Conservation (phyloP, 1,140 invertebrate species). For the Drosophila subobscura region DNA sequence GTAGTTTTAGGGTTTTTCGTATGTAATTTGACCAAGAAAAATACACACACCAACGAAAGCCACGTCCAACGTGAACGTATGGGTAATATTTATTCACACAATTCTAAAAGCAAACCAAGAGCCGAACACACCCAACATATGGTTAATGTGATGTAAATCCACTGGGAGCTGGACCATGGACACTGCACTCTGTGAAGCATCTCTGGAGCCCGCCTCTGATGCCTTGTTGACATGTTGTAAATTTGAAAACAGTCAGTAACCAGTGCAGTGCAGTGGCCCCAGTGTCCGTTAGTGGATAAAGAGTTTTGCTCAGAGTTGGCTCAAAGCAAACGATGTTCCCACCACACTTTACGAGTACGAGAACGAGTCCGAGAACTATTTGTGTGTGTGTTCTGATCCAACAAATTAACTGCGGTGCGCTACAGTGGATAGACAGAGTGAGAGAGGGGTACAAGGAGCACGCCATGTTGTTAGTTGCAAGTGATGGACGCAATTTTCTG, state of each 20-base stretch:
- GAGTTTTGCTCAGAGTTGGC: slow-evolving; percentile 65
- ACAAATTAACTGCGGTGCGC: slow-evolving; percentile 76
- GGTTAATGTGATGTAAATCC: slow-evolving; percentile 52
- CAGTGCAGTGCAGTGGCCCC: too few species aligned
- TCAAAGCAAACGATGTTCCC: slow-evolving; percentile 68
- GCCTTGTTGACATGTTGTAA: slow-evolving; percentile 73
- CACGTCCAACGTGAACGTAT: slow-evolving; percentile 39
- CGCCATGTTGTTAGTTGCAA: slow-evolving; percentile 64
- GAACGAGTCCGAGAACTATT: slow-evolving; percentile 12
- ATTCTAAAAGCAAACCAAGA: slow-evolving; percentile 56
- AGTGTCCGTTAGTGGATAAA: slow-evolving; percentile 52
- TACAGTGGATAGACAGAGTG: slow-evolving; percentile 3
- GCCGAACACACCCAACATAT: slow-evolving; percentile 38
- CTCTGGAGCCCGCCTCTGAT: neutral
- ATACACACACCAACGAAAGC: slow-evolving; percentile 2
- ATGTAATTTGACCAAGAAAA: slow-evolving; percentile 8
- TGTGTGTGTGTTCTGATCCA: slow-evolving; percentile 75
- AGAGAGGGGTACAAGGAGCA: slow-evolving; percentile 1
- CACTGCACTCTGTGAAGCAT: neutral
- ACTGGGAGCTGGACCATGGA: slow-evolving; percentile 2
- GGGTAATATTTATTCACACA: slow-evolving; percentile 49
- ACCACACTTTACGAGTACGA: slow-evolving; percentile 14
- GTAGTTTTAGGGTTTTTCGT: slow-evolving; percentile 13
- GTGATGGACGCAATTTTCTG: slow-evolving; percentile 64
- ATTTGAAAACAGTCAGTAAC: slow-evolving; percentile 69